Percentiles rank a stretch among this genome's conserved stretches.
Conservation (phyloP, 2,113 vertebrate genomes). For the Lepus europaeus region DNA sequence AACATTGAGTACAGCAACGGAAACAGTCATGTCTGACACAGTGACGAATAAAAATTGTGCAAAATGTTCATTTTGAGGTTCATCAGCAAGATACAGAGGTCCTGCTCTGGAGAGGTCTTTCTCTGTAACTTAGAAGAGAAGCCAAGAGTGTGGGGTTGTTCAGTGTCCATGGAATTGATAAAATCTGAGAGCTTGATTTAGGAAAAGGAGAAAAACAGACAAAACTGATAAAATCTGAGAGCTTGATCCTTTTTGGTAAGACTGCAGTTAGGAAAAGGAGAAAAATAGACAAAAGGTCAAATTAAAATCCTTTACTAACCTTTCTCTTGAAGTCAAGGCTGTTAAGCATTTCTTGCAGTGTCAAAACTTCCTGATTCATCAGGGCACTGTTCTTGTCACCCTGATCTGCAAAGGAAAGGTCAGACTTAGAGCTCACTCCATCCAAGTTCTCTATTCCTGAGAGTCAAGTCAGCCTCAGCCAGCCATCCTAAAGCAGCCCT, state of each 20-base stretch:
- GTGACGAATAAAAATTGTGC: not conserved
- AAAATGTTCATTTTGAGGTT: not conserved
- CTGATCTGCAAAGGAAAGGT: conserved; percentile 87
- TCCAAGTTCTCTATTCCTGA: not conserved
- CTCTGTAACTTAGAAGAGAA: not conserved
- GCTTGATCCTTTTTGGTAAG: not conserved
- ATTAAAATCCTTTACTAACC: conserved; percentile 84
- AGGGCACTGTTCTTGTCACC: conserved; percentile 91
- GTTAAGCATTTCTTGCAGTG: conserved; percentile 97
- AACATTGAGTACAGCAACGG: not conserved
- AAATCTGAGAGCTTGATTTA: no score
- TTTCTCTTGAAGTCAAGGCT: conserved; percentile 97
- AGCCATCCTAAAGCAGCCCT: not conserved
- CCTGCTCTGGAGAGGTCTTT: not conserved
- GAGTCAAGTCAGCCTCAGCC: not conserved
- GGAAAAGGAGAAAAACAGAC: no score
- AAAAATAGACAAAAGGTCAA: not conserved
- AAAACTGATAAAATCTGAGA: not conserved
- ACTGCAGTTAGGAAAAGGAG: not conserved
- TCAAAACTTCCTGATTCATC: conserved; percentile 94
- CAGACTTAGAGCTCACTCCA: not conserved
- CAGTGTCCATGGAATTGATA: not conserved
- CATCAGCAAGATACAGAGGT: not conserved
- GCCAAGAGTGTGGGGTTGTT: not conserved
- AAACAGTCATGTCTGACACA: conserved; percentile 57